These are phyloP conservation scores for Mayetiola destructor DNA, from an alignment of 2,888 invertebrate genomes.

Conservation along the genomic window DNA sequence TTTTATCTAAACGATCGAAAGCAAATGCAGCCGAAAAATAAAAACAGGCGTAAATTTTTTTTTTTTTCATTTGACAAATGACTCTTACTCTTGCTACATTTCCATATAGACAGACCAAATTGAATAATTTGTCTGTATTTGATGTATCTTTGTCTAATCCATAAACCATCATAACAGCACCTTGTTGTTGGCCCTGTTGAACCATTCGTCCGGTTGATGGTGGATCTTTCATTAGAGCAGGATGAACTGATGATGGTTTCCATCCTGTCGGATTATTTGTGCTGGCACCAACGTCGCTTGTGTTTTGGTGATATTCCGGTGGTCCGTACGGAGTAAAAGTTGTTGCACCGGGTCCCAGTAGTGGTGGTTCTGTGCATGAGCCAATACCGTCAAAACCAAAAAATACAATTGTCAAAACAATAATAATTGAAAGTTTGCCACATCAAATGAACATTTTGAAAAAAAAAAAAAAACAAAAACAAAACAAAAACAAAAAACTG, in stretches of 20 bases:
- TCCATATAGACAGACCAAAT: slow-evolving; percentile 96
- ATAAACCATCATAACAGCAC: slow-evolving; percentile 96
- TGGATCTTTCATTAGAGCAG: slow-evolving; percentile 46
- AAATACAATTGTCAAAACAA: no score
- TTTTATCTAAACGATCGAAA: slow-evolving; percentile 51
- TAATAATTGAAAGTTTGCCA: no score
- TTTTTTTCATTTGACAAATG: background rate
- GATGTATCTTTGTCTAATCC: slow-evolving; percentile 86
- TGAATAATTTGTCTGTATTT: slow-evolving; percentile 93
- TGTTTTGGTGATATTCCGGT: background rate
- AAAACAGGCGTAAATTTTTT: background rate
- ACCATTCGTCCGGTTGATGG: slow-evolving; percentile 34
- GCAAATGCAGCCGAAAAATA: background rate
- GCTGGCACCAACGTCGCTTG: background rate
- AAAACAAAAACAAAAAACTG: no score
- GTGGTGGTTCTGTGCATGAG: background rate
- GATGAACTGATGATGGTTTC: slow-evolving; percentile 33
- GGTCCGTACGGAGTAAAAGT: background rate
- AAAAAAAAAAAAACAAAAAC: no score
- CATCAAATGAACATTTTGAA: slow-evolving; percentile 15
- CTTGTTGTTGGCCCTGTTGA: slow-evolving; percentile 39
- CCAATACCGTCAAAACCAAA: no score
- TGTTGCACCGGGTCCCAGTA: background rate
- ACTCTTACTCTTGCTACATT: slow-evolving; percentile 85
- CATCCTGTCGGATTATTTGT: slow-evolving; percentile 20